phyloP scores from a whole-genome alignment of 1,140 invertebrate genomes.

The Drosophila repleta region DNA sequence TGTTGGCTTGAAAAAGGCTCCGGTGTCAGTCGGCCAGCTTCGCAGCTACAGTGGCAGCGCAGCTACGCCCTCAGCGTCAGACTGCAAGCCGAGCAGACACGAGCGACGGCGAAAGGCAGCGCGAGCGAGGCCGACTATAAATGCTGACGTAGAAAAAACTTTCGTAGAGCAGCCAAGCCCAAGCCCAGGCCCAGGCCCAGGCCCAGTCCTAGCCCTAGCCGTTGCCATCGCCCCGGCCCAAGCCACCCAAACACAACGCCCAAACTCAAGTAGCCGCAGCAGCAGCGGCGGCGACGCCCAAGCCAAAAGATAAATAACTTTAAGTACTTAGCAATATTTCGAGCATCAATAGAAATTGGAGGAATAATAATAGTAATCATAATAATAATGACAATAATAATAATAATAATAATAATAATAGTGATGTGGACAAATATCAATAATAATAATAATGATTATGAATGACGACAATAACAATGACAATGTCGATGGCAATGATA shows the following conservation, averaged over 20 bases:
- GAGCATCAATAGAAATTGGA: neutral
- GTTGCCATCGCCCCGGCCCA: no score
- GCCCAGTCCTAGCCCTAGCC: neutral
- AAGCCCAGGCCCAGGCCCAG: neutral
- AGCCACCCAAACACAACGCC: neutral
- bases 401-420: neutral
- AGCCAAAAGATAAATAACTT: slow-evolving; percentile 16
- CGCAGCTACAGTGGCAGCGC: slow-evolving; percentile 12
- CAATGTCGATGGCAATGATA: neutral
- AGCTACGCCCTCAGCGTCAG: slow-evolving; percentile 15
- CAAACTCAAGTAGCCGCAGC: neutral
- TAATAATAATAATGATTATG: neutral
- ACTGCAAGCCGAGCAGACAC: slow-evolving; percentile 22
- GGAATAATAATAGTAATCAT: neutral
- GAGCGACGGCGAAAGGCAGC: neutral
- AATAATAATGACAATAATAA: neutral
- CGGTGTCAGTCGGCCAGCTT: slow-evolving; percentile 7
- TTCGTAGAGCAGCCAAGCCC: neutral
- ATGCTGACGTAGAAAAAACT: slow-evolving; percentile 28
- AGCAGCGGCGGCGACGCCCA: slow-evolving; percentile 5
- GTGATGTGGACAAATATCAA: neutral
- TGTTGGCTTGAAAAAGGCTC: no score
- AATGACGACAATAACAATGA: neutral
- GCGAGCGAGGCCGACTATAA: slow-evolving; percentile 3
- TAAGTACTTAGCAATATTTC: slow-evolving; percentile 2